Base-by-base conservation (phyloP, 2,113 vertebrate genomes). In the Carassius gibelio region DNA sequence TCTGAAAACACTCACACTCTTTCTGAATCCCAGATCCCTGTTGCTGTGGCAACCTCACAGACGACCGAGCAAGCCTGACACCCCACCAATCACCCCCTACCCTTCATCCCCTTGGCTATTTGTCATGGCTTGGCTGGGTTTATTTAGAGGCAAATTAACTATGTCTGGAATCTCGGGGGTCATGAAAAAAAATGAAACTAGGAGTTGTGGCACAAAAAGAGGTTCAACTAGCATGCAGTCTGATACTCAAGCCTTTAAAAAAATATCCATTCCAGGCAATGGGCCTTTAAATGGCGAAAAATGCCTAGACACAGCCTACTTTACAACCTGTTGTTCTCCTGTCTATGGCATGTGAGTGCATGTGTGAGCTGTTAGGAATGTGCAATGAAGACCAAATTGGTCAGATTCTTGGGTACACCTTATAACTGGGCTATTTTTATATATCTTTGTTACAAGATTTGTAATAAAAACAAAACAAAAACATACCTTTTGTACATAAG, bases 141-240 rank as follows among this genome's bases (percentile, higher is more conserved):
- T 94, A 93, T 95, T 94, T 94, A 93, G 93, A 95, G 91, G 93
- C 93, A 95, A 95, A 95, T 94, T 93, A 94, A 94, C 93, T 93
- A 93, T 93, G 94, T 95, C 95, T 95, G 94, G 93, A 94, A 95
- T 95, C 93, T 93, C 26, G 88, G 87, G 90, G 91, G 90, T 94
- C 92, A 92, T 91, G 84, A 86, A 92, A 90, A 90, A 87, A 85
- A 80, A 82, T 82, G 17, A 84, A 82, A 88, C 75, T 77, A 75
- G 68, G 69, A 72, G 89, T 89, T 87, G 89, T 34, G 64, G 85
- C 86, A 92, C 87, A 91, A 91, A 93, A 88, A 88, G 5, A 80
- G 84, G 23, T 84, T 71, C 83, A 89, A 88, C 84, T 69, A 88
- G 76, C 87, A 88, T 76, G 69, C 62, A 87, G 79, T 86, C 76